Evolutionary conservation across 2,113 vertebrate species (phyloP), one percentile per base, ranked within the genome.

Genomic region (Bubalus kerabau): DNA sequence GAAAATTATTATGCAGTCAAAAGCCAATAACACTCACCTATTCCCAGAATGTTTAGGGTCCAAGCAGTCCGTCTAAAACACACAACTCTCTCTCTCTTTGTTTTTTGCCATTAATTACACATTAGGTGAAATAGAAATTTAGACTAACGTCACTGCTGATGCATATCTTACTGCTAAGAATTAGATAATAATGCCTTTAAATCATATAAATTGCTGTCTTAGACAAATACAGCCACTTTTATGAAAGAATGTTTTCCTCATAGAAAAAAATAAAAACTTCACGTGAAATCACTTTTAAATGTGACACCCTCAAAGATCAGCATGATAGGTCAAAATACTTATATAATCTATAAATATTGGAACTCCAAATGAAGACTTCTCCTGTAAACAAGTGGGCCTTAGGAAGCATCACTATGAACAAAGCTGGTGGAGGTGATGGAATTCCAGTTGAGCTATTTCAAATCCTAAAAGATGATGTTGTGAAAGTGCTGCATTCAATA

Each of bases 201-300:
- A 50, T 89, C 28, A 97, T 8, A 50, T 17, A 91, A 95, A 87
- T 6, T 82, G 50, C n/a, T 91, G 21, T 67, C 54, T 95, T 90
- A 83, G 50, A 84, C 14, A 94, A 90, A 86, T 5, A 86, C 1
- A 7, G 56, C 7, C 60, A 87, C 56, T 95, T 48, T 82, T 52
- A 83, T 46, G 26, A 95, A 19, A 64, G 59, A 26, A 12, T 32
- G 43, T 50, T 80, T 96, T 82, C 24, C 89, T 97, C 62, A 91
- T 0, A 91, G 40, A 84, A 52, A 84, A 93, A 95, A 59, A 74
- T 74, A 84, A 94, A 84, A 28, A 2, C 28, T 52, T 21, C 30
- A 93, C 19, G 15, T 78, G 12, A 85, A 90, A 83, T 67, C 36
- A 71, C 80, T 96, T 40, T 88, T 74, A 94, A 98, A 80, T 86